These are phyloP conservation scores for Eidolon helvum DNA, from an alignment of 2,113 vertebrate species.

Conservation along the genomic window DNA sequence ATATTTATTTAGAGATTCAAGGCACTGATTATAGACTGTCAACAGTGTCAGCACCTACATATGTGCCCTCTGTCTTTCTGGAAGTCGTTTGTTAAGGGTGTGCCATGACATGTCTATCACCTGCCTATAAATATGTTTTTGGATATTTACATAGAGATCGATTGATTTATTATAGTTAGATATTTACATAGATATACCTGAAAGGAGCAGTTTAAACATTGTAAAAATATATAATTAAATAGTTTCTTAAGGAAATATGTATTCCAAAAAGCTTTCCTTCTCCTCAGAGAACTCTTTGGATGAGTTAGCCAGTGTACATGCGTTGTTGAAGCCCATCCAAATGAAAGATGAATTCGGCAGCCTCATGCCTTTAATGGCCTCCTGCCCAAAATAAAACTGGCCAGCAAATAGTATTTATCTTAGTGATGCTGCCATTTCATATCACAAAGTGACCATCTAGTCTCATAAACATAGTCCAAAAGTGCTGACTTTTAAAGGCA, in stretches of 20 bases:
- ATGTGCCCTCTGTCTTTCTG: not conserved
- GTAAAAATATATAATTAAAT: constrained; percentile 45
- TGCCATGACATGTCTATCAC: not conserved
- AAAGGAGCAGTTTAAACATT: constrained; percentile 11
- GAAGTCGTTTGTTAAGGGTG: constrained; percentile 28
- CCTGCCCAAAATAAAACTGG: constrained; percentile 57
- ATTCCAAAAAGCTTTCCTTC: constrained; percentile 25
- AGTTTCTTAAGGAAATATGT: constrained; percentile 30
- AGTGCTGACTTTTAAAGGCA: constrained; percentile 76
- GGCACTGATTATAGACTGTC: not conserved
- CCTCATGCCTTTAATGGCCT: constrained; percentile 59
- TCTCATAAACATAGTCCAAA: constrained; percentile 73
- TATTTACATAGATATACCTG: not conserved
- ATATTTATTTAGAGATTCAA: not conserved
- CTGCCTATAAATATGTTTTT: constrained; percentile 18
- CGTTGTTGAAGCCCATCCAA: constrained; percentile 67
- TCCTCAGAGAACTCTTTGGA: constrained; percentile 29
- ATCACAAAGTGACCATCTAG: constrained; percentile 53
- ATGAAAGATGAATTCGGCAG: constrained; percentile 31
- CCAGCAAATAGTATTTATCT: constrained; percentile 62
- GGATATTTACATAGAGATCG: not conserved
- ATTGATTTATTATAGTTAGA: not conserved
- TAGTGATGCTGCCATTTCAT: constrained; percentile 41
- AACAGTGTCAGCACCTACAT: not conserved
- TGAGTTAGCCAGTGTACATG: constrained; percentile 71